Evolutionary conservation across 2,888 invertebrate genomes (phyloP).

Genomic region (Helobdella robusta): DNA sequence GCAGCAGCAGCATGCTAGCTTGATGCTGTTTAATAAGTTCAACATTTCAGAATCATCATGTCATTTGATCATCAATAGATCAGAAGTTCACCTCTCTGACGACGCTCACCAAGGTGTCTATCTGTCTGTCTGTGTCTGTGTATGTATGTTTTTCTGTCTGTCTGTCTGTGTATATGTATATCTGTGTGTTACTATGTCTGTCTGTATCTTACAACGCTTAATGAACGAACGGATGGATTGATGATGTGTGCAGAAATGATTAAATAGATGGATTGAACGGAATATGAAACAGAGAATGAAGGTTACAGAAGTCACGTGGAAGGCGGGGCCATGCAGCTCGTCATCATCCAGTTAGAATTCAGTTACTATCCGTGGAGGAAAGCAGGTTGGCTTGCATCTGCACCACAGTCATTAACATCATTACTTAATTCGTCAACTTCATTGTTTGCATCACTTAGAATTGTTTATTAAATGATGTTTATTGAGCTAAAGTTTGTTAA

Average conservation of each 20-base stretch:
- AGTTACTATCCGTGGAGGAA: slow-evolving; percentile 95
- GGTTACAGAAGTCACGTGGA: slow-evolving; percentile 56
- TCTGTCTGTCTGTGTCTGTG: too few species aligned
- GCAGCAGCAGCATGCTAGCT: slow-evolving; percentile 35
- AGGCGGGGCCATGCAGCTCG: slow-evolving; percentile 86
- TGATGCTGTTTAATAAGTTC: slow-evolving; percentile 68
- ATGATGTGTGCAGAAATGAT: too few species aligned
- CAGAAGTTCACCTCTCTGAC: slow-evolving; percentile 91
- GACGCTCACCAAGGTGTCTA: slow-evolving; percentile 55
- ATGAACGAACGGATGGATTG: too few species aligned
- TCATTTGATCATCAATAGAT: slow-evolving; percentile 73
- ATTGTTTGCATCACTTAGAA: background rate
- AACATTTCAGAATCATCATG: slow-evolving; percentile 96
- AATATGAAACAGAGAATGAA: slow-evolving; percentile 60
- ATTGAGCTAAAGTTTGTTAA: background rate
- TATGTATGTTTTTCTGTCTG: too few species aligned
- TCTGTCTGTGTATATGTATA: too few species aligned
- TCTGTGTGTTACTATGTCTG: too few species aligned
- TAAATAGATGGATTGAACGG: too few species aligned
- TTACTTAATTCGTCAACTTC: background rate
- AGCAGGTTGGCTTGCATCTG: slow-evolving; percentile 52
- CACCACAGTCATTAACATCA: background rate
- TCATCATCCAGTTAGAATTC: slow-evolving; percentile 63
- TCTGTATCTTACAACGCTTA: too few species aligned
- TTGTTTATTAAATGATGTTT: background rate